A percentile compares a stretch with the other conserved stretches of the same genome.
Evolutionary conservation across 2,888 invertebrate genomes (phyloP).

Genomic region (Drosophila pseudotakahashii): DNA sequence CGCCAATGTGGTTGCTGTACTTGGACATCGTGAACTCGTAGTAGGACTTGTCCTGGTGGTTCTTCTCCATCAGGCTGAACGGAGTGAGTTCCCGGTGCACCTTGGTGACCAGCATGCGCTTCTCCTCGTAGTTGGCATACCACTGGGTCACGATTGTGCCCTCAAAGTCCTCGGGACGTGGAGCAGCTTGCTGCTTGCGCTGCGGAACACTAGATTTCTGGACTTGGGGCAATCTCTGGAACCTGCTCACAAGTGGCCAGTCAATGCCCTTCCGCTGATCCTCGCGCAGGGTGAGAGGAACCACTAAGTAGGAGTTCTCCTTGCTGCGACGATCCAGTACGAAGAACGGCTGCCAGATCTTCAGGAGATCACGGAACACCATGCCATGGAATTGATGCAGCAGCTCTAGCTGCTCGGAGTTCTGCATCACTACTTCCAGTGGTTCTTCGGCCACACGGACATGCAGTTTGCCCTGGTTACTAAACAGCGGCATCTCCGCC

Average conservation of each 20-base stretch:
- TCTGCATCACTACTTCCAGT: conserved; percentile 84
- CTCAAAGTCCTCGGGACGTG: conserved; percentile 87
- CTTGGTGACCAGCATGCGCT: conserved; percentile 89
- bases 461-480: conserved; percentile 87
- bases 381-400: conserved; percentile 89
- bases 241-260: conserved; percentile 86
- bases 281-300: conserved; percentile 81
- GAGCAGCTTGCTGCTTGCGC: conserved; percentile 85
- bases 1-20: conserved; percentile 86
- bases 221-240: conserved; percentile 84
- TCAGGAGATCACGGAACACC: conserved; percentile 90
- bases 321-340: conserved; percentile 86
- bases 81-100: conserved; percentile 89
- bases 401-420: conserved; percentile 85
- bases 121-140: conserved; percentile 87
- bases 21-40: conserved; percentile 90
- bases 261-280: conserved; percentile 85
- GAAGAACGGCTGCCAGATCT: conserved; percentile 87
- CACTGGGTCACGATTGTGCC: conserved; percentile 93
- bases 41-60: conserved; percentile 86
- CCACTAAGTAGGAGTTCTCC: conserved; percentile 86
- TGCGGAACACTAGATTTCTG: conserved; percentile 84
- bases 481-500: conserved; percentile 90
- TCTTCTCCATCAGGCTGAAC: conserved; percentile 87
- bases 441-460: conserved; percentile 85